Evolutionary conservation across 2,888 invertebrate species (phyloP).

Genomic region (Aproaerema taeniolella): DNA sequence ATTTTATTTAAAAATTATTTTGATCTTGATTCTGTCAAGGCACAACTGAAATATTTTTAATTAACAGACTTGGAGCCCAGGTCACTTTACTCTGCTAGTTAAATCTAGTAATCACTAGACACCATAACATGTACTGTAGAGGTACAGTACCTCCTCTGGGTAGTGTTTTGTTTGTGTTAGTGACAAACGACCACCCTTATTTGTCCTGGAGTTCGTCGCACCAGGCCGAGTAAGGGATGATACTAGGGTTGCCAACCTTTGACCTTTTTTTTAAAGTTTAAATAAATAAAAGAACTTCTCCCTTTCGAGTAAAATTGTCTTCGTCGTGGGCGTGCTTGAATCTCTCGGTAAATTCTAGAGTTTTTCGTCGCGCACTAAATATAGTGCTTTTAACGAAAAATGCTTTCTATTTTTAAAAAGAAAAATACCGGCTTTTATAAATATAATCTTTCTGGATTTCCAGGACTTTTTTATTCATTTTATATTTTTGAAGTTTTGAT

Average conservation of each 20-base stretch:
- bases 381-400: neutral
- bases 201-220: constrained; percentile 58
- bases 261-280: too few species aligned
- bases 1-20: too few species aligned
- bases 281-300: neutral
- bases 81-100: too few species aligned
- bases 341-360: too few species aligned
- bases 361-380: too few species aligned
- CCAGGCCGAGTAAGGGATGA: constrained; percentile 4
- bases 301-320: neutral
- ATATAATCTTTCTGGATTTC: too few species aligned
- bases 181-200: constrained; percentile 59
- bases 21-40: too few species aligned
- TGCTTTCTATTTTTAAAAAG: neutral
- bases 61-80: too few species aligned
- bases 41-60: too few species aligned
- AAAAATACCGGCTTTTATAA: neutral
- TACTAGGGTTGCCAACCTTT: constrained; percentile 4
- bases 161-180: constrained; percentile 52
- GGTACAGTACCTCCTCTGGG: constrained; percentile 32
- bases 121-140: neutral
- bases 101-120: too few species aligned
- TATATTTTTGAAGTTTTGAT: too few species aligned
- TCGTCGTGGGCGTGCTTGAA: neutral
- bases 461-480: too few species aligned